phyloP scores from a whole-genome alignment of 2,888 invertebrate genomes.

The Furcula furcula region DNA sequence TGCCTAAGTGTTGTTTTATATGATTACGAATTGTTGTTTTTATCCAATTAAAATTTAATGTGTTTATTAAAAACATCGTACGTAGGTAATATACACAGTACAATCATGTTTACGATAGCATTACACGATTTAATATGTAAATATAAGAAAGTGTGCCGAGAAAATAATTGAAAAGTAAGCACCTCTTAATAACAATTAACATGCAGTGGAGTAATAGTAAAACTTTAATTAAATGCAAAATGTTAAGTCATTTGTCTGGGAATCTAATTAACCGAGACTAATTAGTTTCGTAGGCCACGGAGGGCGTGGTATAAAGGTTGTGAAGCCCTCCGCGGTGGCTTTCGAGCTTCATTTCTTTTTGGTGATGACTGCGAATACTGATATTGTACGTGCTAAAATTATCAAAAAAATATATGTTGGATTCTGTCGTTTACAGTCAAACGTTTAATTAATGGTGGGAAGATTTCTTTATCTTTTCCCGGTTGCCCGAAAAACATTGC shows the following conservation, averaged over 20 bases:
- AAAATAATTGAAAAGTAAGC: constrained; percentile 13
- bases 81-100: constrained; percentile 1
- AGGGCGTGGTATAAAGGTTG: constrained; percentile 8
- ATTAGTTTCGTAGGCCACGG: constrained; percentile 22
- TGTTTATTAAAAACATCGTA: too few species aligned
- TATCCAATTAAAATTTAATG: too few species aligned
- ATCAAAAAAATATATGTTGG: too few species aligned
- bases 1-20: too few species aligned
- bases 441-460: too few species aligned
- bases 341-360: constrained; percentile 5
- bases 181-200: constrained; percentile 9
- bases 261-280: constrained; percentile 36
- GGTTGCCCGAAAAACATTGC: too few species aligned
- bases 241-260: constrained; percentile 30
- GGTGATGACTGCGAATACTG: constrained; percentile 10
- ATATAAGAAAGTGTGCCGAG: constrained; percentile 10
- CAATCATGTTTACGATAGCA: constrained; percentile 6
- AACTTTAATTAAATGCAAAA: too few species aligned
- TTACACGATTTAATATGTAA: constrained; percentile 13
- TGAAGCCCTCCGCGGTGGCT: constrained; percentile 10
- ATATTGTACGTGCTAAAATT: too few species aligned
- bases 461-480: too few species aligned
- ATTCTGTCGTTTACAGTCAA: too few species aligned
- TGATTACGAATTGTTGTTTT: too few species aligned
- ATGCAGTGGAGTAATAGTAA: too few species aligned